Evolutionary conservation across 1,140 invertebrate species (phyloP), one percentile per base, ranked within the genome.

Genomic region (Drosophila aff.): DNA sequence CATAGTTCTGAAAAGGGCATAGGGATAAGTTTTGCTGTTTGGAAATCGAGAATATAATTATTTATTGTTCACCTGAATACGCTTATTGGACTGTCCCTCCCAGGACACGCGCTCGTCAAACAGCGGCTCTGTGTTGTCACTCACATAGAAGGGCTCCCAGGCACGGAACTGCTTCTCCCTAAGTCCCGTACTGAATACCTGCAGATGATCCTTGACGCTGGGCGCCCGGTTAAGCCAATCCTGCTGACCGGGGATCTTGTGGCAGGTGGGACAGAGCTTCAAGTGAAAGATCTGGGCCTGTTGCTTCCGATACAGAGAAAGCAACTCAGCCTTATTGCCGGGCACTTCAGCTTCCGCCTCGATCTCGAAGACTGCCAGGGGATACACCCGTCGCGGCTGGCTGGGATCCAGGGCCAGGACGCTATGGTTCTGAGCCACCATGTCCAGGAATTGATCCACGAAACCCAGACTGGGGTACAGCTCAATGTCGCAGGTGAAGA

Each of bases 141-240:
- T 97, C 52, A 98, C 97, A 82, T 96, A 97, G 84, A 98, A 97
- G 2, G 97, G 97, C 91, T 98, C 97, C 97, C 97, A 98, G 81
- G 96, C 95, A 7, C 95, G 93, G 82, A 95, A 96, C 47, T 94
- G 94, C 7, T 96, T 95, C 16, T 94, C 95, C 23, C 97, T 93
- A 80, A 97, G 96, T 0, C 96, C 96, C 4, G 96, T 94, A 77
- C 97, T 95, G 91, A 98, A 98, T 9, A 98, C 94, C 55, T 95
- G 94, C 66, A 98, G 92, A 55, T 93, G 93, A 62, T 94, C 93
- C 0, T 95, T 95, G 83, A 95, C 94, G 4, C 55, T 64, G 4
- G 31, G 23, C 11, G 94, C 92, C 0, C 95, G 94, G 33, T 95
- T 94, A 72, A 96, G 94, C 97, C 97, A 98, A 62, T 97, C 95